Conservation (phyloP, 1,140 invertebrate genomes). For the Mycetomoellerius zeteki region DNA sequence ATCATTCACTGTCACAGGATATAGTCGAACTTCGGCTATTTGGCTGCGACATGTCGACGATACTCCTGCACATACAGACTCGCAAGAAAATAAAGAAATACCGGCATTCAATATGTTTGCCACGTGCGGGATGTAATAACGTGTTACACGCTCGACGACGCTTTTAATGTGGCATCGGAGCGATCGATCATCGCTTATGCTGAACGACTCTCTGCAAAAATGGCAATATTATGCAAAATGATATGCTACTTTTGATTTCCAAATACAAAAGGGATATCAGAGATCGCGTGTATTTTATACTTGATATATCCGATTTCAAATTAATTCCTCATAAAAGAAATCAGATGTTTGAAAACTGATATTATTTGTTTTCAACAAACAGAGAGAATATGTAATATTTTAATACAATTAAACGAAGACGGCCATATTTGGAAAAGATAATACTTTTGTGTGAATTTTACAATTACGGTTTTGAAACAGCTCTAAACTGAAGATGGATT, state of each 20-base stretch:
- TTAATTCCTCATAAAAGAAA: not conserved
- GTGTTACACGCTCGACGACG: not conserved
- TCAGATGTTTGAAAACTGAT: not conserved
- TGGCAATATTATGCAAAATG: constrained; percentile 33
- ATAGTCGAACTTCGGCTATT: constrained; percentile 48
- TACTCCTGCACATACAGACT: not conserved
- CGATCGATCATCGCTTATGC: constrained; percentile 32
- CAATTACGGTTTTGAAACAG: too few species aligned
- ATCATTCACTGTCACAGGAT: constrained; percentile 67
- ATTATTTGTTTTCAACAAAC: not conserved
- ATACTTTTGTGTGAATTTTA: too few species aligned
- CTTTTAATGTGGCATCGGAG: constrained; percentile 19
- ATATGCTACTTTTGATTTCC: not conserved
- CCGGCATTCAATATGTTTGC: not conserved
- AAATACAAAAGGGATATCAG: not conserved
- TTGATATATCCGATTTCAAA: not conserved
- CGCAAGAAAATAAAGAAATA: constrained; percentile 25
- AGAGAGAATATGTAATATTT: not conserved
- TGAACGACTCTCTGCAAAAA: constrained; percentile 7
- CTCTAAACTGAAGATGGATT: too few species aligned
- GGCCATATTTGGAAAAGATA: too few species aligned
- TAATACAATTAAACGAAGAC: too few species aligned
- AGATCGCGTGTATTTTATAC: not conserved
- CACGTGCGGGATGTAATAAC: constrained; percentile 50
- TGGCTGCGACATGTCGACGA: constrained; percentile 30